Conservation (phyloP, 2,888 invertebrate species). For the Dolomedes plantarius region DNA sequence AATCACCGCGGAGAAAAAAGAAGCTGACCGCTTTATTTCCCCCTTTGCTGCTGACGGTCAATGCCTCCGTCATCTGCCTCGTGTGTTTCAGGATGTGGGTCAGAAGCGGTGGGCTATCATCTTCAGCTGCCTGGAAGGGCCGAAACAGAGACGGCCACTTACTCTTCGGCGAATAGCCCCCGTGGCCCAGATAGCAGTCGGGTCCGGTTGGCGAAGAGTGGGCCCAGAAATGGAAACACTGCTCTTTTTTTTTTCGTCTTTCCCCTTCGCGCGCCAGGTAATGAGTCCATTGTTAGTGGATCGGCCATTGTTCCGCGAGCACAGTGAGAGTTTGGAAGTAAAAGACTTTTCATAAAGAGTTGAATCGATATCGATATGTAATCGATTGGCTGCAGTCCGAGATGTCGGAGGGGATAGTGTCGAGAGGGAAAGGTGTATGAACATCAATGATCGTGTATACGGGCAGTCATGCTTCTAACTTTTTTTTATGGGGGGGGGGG, state of each 20-base stretch:
- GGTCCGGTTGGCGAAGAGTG: not conserved
- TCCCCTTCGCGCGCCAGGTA: not conserved
- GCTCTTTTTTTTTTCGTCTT: not conserved
- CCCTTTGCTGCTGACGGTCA: conserved; percentile 7
- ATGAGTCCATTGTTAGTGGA: not conserved
- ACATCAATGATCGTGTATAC: no score
- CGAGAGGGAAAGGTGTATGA: no score
- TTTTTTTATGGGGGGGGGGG: no score
- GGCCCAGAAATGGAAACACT: conserved; percentile 2
- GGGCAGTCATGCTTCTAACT: no score
- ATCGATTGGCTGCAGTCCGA: not conserved
- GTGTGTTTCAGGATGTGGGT: not conserved
- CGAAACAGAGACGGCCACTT: conserved; percentile 3
- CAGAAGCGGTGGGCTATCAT: not conserved
- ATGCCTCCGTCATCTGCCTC: not conserved
- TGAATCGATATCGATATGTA: no score
- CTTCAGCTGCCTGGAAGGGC: not conserved
- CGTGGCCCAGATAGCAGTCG: not conserved
- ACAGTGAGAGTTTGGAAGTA: not conserved
- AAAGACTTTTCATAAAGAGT: not conserved
- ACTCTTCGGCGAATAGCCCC: not conserved
- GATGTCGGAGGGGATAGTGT: no score
- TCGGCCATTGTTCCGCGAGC: not conserved
- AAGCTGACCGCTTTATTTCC: not conserved
- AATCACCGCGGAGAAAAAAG: no score